Evolutionary conservation across 2,113 vertebrate species (phyloP).

Genomic region (Cairina moschata): DNA sequence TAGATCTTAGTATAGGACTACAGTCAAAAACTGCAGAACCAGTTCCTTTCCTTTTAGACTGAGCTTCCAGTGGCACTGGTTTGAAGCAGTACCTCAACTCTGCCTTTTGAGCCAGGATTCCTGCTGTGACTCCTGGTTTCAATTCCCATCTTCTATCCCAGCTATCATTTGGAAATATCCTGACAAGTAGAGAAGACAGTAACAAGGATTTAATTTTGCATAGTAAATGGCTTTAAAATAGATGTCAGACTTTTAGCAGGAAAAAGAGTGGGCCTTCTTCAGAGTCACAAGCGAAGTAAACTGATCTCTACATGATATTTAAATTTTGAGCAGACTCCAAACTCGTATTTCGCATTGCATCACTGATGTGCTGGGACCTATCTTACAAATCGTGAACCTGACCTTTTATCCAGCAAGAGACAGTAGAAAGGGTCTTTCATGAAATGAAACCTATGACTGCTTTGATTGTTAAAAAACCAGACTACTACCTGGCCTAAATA

Average conservation of each 20-base stretch:
- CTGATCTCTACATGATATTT: conserved; percentile 51
- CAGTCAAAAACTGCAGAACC: neutral
- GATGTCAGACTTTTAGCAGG: neutral
- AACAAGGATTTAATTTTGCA: neutral
- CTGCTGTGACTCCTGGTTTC: neutral
- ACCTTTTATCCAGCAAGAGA: neutral
- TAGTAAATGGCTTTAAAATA: conserved; percentile 27
- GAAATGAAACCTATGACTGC: neutral
- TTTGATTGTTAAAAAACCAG: neutral
- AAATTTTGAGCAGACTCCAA: conserved; percentile 12
- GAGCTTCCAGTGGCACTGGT: neutral
- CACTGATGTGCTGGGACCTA: neutral
- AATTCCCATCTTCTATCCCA: neutral
- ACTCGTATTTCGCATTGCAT: conserved; percentile 54
- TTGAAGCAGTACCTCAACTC: neutral
- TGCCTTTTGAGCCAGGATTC: neutral
- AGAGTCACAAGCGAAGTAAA: neutral
- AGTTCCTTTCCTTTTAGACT: neutral
- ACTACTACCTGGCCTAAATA: neutral
- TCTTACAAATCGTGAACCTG: neutral
- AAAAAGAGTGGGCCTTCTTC: neutral
- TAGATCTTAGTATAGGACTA: neutral
- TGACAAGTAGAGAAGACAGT: neutral
- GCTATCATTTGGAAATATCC: neutral
- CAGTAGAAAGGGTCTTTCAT: neutral